Evolutionary conservation across 2,113 vertebrate species (phyloP).

Genomic region (Apteryx owenii): DNA sequence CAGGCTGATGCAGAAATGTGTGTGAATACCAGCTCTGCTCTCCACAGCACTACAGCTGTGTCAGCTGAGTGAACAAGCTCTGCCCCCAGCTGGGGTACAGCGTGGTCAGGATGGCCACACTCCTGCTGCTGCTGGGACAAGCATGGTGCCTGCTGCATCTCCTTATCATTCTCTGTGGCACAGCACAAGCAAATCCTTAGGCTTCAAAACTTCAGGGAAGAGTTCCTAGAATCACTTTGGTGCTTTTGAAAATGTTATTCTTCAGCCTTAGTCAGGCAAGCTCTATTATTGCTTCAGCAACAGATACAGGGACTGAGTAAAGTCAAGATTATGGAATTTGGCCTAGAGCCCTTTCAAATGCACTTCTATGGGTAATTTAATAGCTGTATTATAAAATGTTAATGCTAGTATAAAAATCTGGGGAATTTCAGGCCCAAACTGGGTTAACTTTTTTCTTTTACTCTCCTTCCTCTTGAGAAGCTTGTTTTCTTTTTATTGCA

Average conservation of each 20-base stretch:
- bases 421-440: slow-evolving; percentile 44
- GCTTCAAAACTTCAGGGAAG: background rate
- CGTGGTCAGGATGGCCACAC: background rate
- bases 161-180: rapidly evolving
- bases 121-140: background rate
- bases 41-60: background rate
- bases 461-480: slow-evolving; percentile 33
- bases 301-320: background rate
- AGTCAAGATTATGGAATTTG: slow-evolving; percentile 26
- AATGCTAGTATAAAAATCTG: slow-evolving; percentile 63
- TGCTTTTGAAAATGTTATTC: background rate
- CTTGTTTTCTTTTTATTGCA: slow-evolving; percentile 69
- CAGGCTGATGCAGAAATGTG: rapidly evolving
- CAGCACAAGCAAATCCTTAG: rapidly evolving
- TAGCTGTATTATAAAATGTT: slow-evolving; percentile 55
- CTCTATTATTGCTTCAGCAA: background rate
- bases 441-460: slow-evolving; percentile 21
- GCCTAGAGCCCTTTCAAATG: slow-evolving; percentile 23
- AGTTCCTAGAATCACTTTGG: background rate
- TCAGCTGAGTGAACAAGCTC: background rate
- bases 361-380: slow-evolving; percentile 43
- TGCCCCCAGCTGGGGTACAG: background rate
- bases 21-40: background rate
- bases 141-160: rapidly evolving
- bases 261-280: background rate